Evolutionary conservation across 2,888 invertebrate genomes (phyloP), one percentile per base, ranked within the genome.

Genomic region (Lithophane ornitopus): DNA sequence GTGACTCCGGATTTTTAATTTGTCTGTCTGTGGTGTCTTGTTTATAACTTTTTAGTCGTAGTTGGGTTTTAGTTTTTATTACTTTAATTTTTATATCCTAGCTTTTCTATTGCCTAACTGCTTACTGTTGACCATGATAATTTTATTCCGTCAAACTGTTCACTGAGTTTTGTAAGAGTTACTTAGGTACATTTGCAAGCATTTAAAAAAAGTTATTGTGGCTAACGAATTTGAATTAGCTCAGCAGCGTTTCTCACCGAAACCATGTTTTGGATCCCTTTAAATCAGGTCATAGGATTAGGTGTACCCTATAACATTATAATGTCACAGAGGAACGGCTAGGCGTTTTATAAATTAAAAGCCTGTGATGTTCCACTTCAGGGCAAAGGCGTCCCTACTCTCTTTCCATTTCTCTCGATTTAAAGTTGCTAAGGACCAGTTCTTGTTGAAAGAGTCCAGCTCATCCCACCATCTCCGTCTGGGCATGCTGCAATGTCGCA

Each of bases 241-340:
- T 9, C 19, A 34, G 19, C 58, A 59, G 56, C 19, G 8, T 34
- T 22, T 46, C 72, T 56, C 19, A 72, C n/a, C 56, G 19, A 69
- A 70, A 49, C 39, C 56, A 39, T 46, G 19, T 26, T 58, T 39
- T 11, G 56, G 26, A 58, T 58, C 39, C 73, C 39, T 70, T 58
- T 58, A 70, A 58, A 73, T 58, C 19, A 28, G 28, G 28, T 28
- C 28, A 28, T 28, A 58, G 16, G 58, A 28, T 28, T 58, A 28
- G 58, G 58, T 58, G 9, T 19, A 58, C 1, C 16, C 16, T 58
- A 28, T 2, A 16, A 54, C 14, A 34, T 11, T n/a, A 22, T 49
- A 26, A 58, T 19, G 3, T 58, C 19, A 58, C 58, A 58, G 58
- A 58, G 9, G 8, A 58, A 19, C 28, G 28, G 19, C 28, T 19